Percentiles rank a stretch among this genome's conserved stretches.
Conservation (phyloP, 2,888 invertebrate species). For the Pelosia muscerda region DNA sequence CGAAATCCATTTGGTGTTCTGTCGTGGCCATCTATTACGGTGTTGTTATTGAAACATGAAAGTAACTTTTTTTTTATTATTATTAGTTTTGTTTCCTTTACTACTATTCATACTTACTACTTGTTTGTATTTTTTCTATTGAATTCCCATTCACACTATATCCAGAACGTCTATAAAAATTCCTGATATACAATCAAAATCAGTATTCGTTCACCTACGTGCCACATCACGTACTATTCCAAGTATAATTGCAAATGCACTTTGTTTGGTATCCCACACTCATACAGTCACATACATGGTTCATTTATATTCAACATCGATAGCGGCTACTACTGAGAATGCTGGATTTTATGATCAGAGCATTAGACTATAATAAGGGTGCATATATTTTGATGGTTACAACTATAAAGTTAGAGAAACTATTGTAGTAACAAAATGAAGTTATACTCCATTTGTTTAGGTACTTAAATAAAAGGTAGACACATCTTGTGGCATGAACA, state of each 20-base stretch:
- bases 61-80: background rate
- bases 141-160: background rate
- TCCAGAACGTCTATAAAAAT: constrained; percentile 23
- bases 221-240: constrained; percentile 48
- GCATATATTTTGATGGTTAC: constrained; percentile 40
- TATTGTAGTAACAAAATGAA: background rate
- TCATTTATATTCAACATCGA: constrained; percentile 58
- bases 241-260: constrained; percentile 52
- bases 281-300: constrained; percentile 39
- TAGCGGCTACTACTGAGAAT: constrained; percentile 42
- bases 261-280: constrained; percentile 30
- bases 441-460: background rate
- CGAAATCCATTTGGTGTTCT: background rate
- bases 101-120: no score
- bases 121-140: no score
- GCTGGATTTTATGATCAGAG: constrained; percentile 40
- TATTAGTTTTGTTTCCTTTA: no score
- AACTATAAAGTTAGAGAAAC: constrained; percentile 32
- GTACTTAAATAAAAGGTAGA: no score
- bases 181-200: constrained; percentile 27
- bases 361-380: constrained; percentile 29
- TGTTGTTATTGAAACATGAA: background rate
- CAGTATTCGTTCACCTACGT: constrained; percentile 36
- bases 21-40: background rate
- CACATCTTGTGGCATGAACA: no score